These are phyloP conservation scores for Colaptes auratus DNA, from an alignment of 2,113 vertebrate species.

Conservation along the genomic window DNA sequence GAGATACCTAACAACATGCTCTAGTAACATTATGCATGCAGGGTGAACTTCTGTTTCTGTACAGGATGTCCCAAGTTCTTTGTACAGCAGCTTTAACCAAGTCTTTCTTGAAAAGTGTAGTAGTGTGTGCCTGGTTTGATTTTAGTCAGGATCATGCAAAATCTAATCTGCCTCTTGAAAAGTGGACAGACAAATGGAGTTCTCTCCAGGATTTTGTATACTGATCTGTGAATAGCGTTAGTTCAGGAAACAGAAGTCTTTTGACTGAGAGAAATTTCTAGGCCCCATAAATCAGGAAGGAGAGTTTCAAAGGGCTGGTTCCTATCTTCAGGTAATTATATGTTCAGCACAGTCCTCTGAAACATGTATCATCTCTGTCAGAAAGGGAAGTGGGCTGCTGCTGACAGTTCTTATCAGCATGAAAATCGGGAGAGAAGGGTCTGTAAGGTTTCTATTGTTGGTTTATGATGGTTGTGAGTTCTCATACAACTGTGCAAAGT, in stretches of 20 bases:
- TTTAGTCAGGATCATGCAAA: neutral
- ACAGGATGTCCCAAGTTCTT: neutral
- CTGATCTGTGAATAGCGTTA: neutral
- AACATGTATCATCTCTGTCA: neutral
- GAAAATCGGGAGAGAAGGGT: neutral
- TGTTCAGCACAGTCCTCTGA: neutral
- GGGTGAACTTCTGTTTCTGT: neutral
- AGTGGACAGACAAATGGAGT: neutral
- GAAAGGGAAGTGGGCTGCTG: neutral
- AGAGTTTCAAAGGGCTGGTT: constrained; percentile 25
- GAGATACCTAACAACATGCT: neutral
- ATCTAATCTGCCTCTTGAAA: neutral
- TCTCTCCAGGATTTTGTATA: neutral
- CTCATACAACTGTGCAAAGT: neutral
- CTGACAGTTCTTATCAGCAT: neutral
- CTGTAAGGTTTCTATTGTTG: neutral
- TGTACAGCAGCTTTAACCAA: neutral
- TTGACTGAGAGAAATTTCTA: neutral
- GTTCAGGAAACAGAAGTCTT: neutral
- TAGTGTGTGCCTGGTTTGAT: neutral
- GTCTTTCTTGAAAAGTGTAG: neutral
- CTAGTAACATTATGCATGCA: neutral
- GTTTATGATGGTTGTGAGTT: neutral
- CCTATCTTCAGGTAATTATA: constrained; percentile 4
- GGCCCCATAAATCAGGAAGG: neutral